A percentile compares a stretch with the other conserved stretches of the same genome.
These are phyloP conservation scores for Coremacera marginata DNA, from an alignment of 2,888 invertebrate species.

Conservation along the genomic window DNA sequence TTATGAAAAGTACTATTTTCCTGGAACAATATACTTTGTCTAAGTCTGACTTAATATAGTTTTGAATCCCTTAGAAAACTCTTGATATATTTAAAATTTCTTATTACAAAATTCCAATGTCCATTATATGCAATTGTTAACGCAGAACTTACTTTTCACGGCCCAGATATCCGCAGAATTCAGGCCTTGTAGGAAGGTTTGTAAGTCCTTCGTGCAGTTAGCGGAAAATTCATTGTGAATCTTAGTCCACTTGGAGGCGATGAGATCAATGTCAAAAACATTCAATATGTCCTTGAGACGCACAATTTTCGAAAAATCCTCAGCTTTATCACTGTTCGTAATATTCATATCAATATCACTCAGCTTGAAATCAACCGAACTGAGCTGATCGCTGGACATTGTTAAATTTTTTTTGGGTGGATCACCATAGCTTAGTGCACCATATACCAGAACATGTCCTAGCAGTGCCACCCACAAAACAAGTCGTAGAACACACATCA, in stretches of 20 bases:
- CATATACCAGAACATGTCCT: conserved; percentile 36
- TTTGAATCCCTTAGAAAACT: too few species aligned
- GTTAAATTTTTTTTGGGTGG: conserved; percentile 46
- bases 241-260: conserved; percentile 61
- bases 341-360: background rate
- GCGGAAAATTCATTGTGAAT: conserved; percentile 53
- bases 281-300: conserved; percentile 65
- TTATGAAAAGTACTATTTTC: too few species aligned
- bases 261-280: conserved; percentile 64
- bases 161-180: conserved; percentile 65
- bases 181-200: conserved; percentile 64
- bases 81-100: too few species aligned
- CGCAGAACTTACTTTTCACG: conserved; percentile 65
- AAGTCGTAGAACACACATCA: conserved; percentile 11
- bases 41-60: too few species aligned
- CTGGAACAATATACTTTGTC: too few species aligned
- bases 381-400: conserved; percentile 50
- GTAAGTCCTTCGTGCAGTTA: conserved; percentile 65
- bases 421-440: conserved; percentile 58
- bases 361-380: conserved; percentile 56
- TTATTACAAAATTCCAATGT: too few species aligned
- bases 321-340: conserved; percentile 14
- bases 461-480: conserved; percentile 9
- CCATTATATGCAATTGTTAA: too few species aligned
- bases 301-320: conserved; percentile 57